Evolutionary conservation across 2,113 vertebrate genomes (phyloP), one percentile per base, ranked within the genome.

Genomic region (Scalopus aquaticus): DNA sequence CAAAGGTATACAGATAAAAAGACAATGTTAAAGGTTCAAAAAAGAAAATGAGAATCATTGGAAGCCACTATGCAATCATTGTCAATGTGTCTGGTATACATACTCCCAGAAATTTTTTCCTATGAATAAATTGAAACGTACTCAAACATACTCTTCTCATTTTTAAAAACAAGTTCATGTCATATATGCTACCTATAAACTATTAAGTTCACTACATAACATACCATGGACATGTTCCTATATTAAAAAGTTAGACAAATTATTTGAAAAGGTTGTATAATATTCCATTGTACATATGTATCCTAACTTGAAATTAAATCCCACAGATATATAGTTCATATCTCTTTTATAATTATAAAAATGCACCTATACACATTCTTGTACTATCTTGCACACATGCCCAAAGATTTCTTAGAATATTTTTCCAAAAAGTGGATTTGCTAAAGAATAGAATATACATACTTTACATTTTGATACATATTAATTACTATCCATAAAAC

Each of bases 231-330:
- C 20, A 76, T 62, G 73, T 88, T 88, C 51, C 73, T 44, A 86
- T 51, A 6, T 32, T 73, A 91, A 81, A 30, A 89, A 90, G 35
- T 64, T 37, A 93, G 24, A 82, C 56, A 79, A 85, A 49, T 78
- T 7, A 70, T 91, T 96, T 95, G 85, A 78, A 78, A 82, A 39
- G 17, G 11, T 74, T 89, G 4, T 49, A n/a, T 92, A 49, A 60
- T 69, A 64, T 32, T 76, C 28, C 51, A 67, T 15, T 51, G 2
- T 67, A 35, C 5, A 7, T 78, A 76, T 22, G 5, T 51, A 35
- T 90, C 22, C 74, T 19, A 39, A 67, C 32, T 56, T 86, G 30
- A 93, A 77, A 88, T n/a, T 39, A 62, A 86, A 74, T 73, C 19
- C 24, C 17, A 44, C n/a, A n/a, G n/a, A 56, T 3, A 35, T 13